Percentiles rank a stretch among this genome's conserved stretches.
Conservation (phyloP, 2,113 vertebrate genomes). For the Hydropotes inermis region DNA sequence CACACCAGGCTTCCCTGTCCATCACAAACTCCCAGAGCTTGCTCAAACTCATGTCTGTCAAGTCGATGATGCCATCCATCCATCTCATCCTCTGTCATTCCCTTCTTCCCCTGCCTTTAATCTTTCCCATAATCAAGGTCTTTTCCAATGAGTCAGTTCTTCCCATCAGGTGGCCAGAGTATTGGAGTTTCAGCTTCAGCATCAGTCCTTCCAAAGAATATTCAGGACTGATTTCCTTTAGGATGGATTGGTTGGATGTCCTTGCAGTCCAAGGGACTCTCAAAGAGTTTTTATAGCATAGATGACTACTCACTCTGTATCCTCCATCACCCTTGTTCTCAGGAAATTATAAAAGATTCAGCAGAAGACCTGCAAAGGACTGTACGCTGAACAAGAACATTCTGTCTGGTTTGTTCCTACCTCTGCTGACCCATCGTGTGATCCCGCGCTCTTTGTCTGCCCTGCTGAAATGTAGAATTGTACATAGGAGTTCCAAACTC, state of each 20-base stretch:
- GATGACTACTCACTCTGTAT: accelerated
- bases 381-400: accelerated
- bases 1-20: not conserved
- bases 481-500: not conserved
- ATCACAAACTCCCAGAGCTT: not conserved
- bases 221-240: not conserved
- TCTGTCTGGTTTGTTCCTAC: not conserved
- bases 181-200: not conserved
- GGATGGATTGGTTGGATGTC: not conserved
- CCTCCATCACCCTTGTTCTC: not conserved
- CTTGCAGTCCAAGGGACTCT: not conserved
- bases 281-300: not conserved
- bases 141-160: not conserved
- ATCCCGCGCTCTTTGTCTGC: too few species aligned
- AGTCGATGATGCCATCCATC: not conserved
- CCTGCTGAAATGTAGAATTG: not conserved
- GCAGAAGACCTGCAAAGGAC: not conserved
- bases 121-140: not conserved
- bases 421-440: not conserved
- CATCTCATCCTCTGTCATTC: not conserved
- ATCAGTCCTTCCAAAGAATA: not conserved
- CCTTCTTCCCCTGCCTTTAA: not conserved
- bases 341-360: not conserved
- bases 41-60: not conserved
- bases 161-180: not conserved